A percentile compares a stretch with the other conserved stretches of the same genome.
These are phyloP conservation scores for Myiothlypis coronata DNA, from an alignment of 2,797 vertebrate species.

Conservation along the genomic window DNA sequence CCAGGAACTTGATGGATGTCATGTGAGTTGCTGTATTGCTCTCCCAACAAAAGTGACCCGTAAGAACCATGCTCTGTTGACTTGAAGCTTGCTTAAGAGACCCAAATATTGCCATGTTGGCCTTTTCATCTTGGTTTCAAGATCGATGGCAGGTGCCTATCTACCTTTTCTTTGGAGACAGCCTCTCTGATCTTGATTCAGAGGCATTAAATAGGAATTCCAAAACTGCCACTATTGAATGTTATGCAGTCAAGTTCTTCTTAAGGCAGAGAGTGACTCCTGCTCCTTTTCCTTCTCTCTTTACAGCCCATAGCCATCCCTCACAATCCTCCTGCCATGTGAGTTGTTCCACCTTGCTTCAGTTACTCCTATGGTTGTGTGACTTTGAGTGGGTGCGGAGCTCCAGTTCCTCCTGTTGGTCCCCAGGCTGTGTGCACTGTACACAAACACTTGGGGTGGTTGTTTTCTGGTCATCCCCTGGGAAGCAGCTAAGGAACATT, in stretches of 20 bases:
- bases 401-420: not conserved
- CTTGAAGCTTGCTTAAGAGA: not conserved
- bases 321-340: fast-evolving
- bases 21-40: not conserved
- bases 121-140: not conserved
- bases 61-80: not conserved
- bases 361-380: not conserved
- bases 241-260: not conserved
- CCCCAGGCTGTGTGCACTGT: not conserved
- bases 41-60: not conserved
- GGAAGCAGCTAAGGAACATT: not conserved
- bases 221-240: not conserved
- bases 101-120: not conserved
- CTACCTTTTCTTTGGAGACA: not conserved
- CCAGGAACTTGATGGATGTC: not conserved
- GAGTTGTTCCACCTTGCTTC: not conserved
- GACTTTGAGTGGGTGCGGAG: not conserved
- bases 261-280: not conserved
- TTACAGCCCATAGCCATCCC: not conserved
- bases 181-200: not conserved
- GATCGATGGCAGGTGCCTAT: not conserved
- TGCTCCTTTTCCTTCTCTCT: not conserved
- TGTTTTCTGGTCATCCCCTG: not conserved
- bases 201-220: not conserved
- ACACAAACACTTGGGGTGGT: not conserved